These are phyloP conservation scores for Enoplosus armatus DNA, from an alignment of 2,797 vertebrate species.

Conservation along the genomic window DNA sequence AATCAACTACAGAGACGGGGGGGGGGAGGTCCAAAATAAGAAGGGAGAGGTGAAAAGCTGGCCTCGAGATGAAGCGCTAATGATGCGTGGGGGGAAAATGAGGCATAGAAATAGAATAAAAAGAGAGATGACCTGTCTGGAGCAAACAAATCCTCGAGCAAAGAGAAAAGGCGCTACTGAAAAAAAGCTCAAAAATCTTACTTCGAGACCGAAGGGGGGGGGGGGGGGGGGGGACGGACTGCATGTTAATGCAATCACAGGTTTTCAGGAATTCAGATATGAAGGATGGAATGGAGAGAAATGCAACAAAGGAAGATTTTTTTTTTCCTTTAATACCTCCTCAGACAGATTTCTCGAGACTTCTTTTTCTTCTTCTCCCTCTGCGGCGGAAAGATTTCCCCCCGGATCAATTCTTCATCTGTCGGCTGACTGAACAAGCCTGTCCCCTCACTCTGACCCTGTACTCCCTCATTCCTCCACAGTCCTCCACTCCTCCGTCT, in stretches of 20 bases:
- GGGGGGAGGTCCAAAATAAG: conserved; percentile 30
- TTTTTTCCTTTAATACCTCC: conserved; percentile 22
- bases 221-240: conserved; percentile 8
- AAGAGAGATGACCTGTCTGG: conserved; percentile 53
- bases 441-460: conserved; percentile 76
- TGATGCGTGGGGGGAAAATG: conserved; percentile 43
- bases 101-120: conserved; percentile 38
- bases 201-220: conserved; percentile 16
- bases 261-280: conserved; percentile 61
- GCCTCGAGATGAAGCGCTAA: conserved; percentile 58
- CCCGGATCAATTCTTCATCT: conserved; percentile 74
- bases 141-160: conserved; percentile 56
- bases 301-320: conserved; percentile 54
- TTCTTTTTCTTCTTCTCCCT: conserved; percentile 59
- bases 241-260: conserved; percentile 76
- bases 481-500: conserved; percentile 62
- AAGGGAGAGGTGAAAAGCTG: conserved; percentile 64
- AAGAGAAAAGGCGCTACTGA: conserved; percentile 49
- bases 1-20: conserved; percentile 49
- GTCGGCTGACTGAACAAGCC: conserved; percentile 75
- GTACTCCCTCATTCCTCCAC: conserved; percentile 82
- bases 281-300: conserved; percentile 39
- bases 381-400: conserved; percentile 62
- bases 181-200: conserved; percentile 50
- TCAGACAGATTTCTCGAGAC: conserved; percentile 47